Conservation (phyloP, 2,797 vertebrate genomes). For the Salarias fasciatus region DNA sequence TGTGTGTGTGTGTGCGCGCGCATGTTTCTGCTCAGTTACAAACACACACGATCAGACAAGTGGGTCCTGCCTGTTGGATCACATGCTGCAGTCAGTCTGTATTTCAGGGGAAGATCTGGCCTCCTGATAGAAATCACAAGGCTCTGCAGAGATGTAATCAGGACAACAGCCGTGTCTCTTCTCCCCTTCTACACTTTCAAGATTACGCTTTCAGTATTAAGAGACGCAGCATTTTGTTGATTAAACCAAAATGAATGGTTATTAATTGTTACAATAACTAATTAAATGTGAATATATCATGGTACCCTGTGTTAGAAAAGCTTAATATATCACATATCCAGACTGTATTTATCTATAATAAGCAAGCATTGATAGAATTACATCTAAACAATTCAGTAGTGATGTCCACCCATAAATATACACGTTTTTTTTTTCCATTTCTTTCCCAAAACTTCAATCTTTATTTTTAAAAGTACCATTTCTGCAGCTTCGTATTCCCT, state of each 20-base stretch:
- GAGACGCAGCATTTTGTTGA: too few relatives aligned
- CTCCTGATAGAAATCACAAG: constrained; percentile 75
- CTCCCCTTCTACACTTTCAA: background rate
- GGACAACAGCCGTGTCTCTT: background rate
- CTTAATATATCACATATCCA: too few relatives aligned
- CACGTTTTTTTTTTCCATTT: too few relatives aligned
- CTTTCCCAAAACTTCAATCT: constrained; percentile 41
- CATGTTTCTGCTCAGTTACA: too few relatives aligned
- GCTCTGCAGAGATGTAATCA: constrained; percentile 47
- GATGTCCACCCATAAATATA: constrained; percentile 37
- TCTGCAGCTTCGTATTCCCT: constrained; percentile 23
- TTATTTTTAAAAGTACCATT: constrained; percentile 30
- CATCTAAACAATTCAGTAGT: too few relatives aligned
- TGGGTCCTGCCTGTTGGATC: constrained; percentile 51
- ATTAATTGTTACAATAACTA: too few relatives aligned
- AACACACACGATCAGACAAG: constrained; percentile 25
- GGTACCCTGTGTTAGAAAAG: too few relatives aligned
- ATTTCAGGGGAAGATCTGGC: constrained; percentile 60
- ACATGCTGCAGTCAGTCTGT: constrained; percentile 51
- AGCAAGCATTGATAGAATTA: too few relatives aligned
- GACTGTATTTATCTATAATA: too few relatives aligned
- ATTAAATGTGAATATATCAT: too few relatives aligned
- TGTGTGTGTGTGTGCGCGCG: too few relatives aligned
- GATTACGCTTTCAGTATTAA: background rate
- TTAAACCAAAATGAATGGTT: too few relatives aligned